Evolutionary conservation across 2,797 vertebrate species (phyloP), one percentile per base, ranked within the genome.

Genomic region (Hirundo rustica): DNA sequence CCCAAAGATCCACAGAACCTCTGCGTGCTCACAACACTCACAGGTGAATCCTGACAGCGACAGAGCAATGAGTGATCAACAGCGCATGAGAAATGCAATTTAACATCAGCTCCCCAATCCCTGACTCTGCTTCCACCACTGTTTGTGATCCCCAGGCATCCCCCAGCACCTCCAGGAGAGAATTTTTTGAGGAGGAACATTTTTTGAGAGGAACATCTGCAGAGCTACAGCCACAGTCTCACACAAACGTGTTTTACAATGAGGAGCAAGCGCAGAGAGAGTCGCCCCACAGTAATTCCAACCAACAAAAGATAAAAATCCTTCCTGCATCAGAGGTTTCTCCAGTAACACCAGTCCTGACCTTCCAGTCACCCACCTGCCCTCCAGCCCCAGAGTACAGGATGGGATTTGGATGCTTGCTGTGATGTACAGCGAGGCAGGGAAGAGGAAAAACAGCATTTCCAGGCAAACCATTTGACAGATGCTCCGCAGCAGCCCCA

Each of bases 181-280:
- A 15, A 3, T 5, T 40, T 54, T 42, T 4, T 8, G 36, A 55
- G 67, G 36, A 36, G 36, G 36, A 36, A 36, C 36, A 36, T 36
- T 36, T 36, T 36, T 36, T 36, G 10, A 36, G 36, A 36, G 36
- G n/a, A 54, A 25, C 34, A 16, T 5, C 53, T 6, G 19, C 65
- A 61, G 62, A 86, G 10, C 45, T 44, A 34, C 9, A 16, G 44
- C 72, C 51, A 51, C 4, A 2, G 12, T 1, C 36, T 82, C 51
- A 9, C 38, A 51, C 13, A 51, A 66, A 54, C 9, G 11, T 0
- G 0, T 26, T 48, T 47, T 16, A 22, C 26, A 36, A 16, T 0
- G 7, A 57, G 11, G 5, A 77, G 29, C 13, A 2, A 68, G 62
- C 36, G 40, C 34, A 8, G 26, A 44, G 29, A 78, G 27, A 47